Base-by-base conservation (phyloP, 2,113 vertebrate species). In the Lepus timidus region DNA sequence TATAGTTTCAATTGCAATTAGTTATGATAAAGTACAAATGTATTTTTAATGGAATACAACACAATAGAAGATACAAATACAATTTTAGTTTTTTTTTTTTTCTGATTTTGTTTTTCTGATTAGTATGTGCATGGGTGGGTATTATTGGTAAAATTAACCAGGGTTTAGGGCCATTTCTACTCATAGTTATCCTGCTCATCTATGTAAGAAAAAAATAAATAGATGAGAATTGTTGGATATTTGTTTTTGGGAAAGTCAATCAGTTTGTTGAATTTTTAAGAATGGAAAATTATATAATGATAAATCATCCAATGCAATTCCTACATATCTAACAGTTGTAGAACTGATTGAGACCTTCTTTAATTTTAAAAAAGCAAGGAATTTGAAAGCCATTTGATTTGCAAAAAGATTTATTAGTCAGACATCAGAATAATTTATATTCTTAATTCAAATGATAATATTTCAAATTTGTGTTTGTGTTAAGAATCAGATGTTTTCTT, bases 331-430 rank as follows among this genome's bases (percentile, higher is more conserved):
- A 91, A 90, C 27, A 85, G 17, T 49, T 25, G 2, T 29, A 61
- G 75, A 78, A 65, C 51, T 39, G 33, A 86, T 67, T 86, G 36
- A 17, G 17, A 61, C 33, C 12, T 88, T 91, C 49, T 49, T 93
- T n/a, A 90, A 16, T 65, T 78, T 73, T 80, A 23, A 62, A 79
- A 93, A 94, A 88, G 17, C 62, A 64, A 75, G 71, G 6, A 86
- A 79, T 61, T 39, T 89, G 22, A 19, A 76, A 86, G 55, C 2
- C 29, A 91, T n/a, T 55, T 75, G 64, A 58, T 93, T 75, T 68
- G 7, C 44, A 79, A 92, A 82, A 83, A 5, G 27, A 3, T 1
- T 36, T 74, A 4, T 61, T 88, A 67, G 9, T 90, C 33, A 91
- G 23, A 67, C 31, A 20, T 64, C 6, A 6, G 7, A 61, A 2